These are phyloP conservation scores for Tholera decimalis DNA, from an alignment of 2,888 invertebrate species.

Conservation along the genomic window DNA sequence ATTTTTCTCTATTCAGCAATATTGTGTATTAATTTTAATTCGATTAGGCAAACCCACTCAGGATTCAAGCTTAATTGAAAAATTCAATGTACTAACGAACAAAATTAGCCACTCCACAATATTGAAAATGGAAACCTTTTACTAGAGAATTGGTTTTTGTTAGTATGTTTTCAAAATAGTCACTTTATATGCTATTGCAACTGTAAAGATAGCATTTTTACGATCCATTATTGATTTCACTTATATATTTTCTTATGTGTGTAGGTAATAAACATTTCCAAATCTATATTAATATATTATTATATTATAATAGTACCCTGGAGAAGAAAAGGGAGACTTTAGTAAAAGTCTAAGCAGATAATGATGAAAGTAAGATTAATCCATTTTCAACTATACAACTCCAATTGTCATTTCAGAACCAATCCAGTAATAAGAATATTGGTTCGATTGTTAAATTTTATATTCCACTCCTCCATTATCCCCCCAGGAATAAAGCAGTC, in stretches of 20 bases:
- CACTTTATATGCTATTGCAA: not conserved
- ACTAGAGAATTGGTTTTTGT: not conserved
- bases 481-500: constrained; percentile 14
- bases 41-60: constrained; percentile 48
- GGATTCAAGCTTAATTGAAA: constrained; percentile 50
- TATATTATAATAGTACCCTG: too few species aligned
- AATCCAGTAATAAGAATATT: not conserved
- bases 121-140: constrained; percentile 11
- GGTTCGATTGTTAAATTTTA: too few species aligned
- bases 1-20: constrained; percentile 42
- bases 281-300: too few species aligned
- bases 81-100: constrained; percentile 26
- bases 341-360: too few species aligned
- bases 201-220: not conserved
- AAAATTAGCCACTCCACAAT: constrained; percentile 23
- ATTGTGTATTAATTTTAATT: constrained; percentile 51
- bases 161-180: not conserved
- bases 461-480: not conserved
- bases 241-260: too few species aligned
- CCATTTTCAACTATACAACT: too few species aligned
- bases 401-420: too few species aligned
- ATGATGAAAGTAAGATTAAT: too few species aligned
- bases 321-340: too few species aligned
- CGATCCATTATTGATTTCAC: too few species aligned
- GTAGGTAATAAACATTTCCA: too few species aligned